Evolutionary conservation across 1,140 invertebrate genomes (phyloP).

Genomic region (Venturia canescens): DNA sequence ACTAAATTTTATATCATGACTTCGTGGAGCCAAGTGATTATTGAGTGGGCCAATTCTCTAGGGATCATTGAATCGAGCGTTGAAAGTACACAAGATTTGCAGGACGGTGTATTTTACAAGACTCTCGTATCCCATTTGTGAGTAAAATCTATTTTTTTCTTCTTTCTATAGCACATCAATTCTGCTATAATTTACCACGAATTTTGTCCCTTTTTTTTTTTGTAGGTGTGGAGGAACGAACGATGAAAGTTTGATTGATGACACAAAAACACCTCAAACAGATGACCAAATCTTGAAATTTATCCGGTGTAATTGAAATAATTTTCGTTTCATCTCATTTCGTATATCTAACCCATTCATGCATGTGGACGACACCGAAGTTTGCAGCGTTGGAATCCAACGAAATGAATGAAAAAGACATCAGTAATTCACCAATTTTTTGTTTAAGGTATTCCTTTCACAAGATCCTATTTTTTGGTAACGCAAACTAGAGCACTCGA

Average conservation of each 20-base stretch:
- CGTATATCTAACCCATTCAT: too few relatives aligned
- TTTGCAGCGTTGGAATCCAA: too few relatives aligned
- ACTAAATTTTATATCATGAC: conserved; percentile 36
- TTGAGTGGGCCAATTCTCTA: conserved; percentile 52
- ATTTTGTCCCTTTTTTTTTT: neutral
- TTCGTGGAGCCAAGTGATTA: conserved; percentile 41
- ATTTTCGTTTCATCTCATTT: neutral
- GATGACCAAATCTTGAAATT: conserved; percentile 31
- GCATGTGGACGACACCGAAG: too few relatives aligned
- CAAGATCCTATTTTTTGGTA: too few relatives aligned
- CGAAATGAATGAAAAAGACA: too few relatives aligned
- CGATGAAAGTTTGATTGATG: neutral
- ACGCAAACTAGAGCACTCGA: too few relatives aligned
- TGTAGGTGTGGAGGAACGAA: conserved; percentile 18
- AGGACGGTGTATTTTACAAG: conserved; percentile 27
- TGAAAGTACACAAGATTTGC: conserved; percentile 30
- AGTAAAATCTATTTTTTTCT: conserved; percentile 1
- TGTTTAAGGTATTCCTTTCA: too few relatives aligned
- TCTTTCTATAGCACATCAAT: neutral
- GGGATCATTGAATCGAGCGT: conserved; percentile 29
- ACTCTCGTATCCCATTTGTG: conserved; percentile 37
- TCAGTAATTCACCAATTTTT: too few relatives aligned
- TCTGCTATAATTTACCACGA: neutral
- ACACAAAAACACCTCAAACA: neutral
- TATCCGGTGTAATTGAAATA: conserved; percentile 9